phyloP scores from a whole-genome alignment of 2,113 vertebrate species.

The Mystacornis crossleyi region DNA sequence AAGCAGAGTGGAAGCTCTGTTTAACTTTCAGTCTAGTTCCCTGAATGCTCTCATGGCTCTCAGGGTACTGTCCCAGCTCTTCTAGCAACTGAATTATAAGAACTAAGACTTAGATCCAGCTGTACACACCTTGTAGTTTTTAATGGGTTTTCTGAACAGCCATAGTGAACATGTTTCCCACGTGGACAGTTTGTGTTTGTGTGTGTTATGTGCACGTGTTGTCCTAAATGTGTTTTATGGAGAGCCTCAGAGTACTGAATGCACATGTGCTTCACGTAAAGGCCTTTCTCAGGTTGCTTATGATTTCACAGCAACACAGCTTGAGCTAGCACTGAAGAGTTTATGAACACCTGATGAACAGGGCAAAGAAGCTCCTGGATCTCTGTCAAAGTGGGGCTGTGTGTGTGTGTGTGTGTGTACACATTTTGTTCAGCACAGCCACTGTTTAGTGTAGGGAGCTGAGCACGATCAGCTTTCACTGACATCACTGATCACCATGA shows the following conservation, averaged over 20 bases:
- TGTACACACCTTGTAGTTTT: background rate
- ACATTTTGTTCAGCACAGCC: background rate
- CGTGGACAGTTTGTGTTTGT: background rate
- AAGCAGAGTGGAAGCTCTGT: constrained; percentile 11
- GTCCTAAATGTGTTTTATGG: background rate
- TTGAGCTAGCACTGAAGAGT: background rate
- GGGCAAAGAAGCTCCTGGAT: background rate
- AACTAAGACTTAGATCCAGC: constrained; percentile 19
- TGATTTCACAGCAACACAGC: background rate
- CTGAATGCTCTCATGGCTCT: background rate
- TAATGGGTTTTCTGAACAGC: background rate
- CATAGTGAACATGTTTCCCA: background rate
- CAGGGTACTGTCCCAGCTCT: background rate
- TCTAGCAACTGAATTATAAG: background rate
- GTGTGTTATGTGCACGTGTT: background rate
- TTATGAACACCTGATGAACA: background rate
- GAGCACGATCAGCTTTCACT: background rate
- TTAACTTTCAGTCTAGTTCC: background rate
- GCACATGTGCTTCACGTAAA: background rate
- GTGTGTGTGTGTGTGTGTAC: no score
- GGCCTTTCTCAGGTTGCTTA: background rate
- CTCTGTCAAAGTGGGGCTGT: background rate
- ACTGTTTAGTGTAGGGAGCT: background rate
- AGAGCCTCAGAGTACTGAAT: background rate
- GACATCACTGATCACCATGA: background rate